Evolutionary conservation across 2,888 invertebrate genomes (phyloP), one percentile per base, ranked within the genome.

Genomic region (Erebia epiphron): DNA sequence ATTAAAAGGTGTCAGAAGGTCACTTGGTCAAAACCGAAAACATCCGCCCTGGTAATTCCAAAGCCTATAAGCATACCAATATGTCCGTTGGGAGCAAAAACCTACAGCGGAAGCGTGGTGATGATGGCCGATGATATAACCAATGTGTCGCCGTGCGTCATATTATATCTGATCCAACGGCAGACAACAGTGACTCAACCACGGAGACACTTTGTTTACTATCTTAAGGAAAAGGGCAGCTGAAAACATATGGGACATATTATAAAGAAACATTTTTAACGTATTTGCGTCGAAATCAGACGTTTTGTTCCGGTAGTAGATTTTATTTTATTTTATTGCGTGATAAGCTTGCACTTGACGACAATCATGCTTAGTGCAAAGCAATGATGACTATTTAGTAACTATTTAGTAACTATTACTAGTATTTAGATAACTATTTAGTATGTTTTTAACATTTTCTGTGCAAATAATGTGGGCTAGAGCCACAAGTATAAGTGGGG

Each of bases 31-130:
- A 57, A 56, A 60, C 66, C 56, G n/a, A 50, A 57, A 56, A 72
- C 76, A 84, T 82, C 81, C 79, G 77, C 71, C 67, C 63, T 66
- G 76, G 78, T 73, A 74, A 75, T 76, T 68, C 75, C 77, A 35
- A 57, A 21, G n/a, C 14, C 26, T 43, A 57, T 41, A 62, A 21
- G 4, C 13, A 43, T 14, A 41, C 21, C 2, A 35, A 21, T 56
- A 43, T 56, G 11, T 1, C 5, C 18, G 41, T 62, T 9, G 41
- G 35, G 57, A 64, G 49, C 49, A 5, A 58, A 54, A 57, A 70
- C 56, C 49, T 57, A 8, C 60, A 3, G 35, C 67, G 63, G 64
- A 71, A 71, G 56, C 46, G 41, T 66, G 13, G n/a, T 58, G 62
- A 61, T 72, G 69, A 64, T 69, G 46, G 60, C 9, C 65, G 43